These are phyloP conservation scores for Naja naja DNA, from an alignment of 2,113 vertebrate genomes.

Conservation along the genomic window DNA sequence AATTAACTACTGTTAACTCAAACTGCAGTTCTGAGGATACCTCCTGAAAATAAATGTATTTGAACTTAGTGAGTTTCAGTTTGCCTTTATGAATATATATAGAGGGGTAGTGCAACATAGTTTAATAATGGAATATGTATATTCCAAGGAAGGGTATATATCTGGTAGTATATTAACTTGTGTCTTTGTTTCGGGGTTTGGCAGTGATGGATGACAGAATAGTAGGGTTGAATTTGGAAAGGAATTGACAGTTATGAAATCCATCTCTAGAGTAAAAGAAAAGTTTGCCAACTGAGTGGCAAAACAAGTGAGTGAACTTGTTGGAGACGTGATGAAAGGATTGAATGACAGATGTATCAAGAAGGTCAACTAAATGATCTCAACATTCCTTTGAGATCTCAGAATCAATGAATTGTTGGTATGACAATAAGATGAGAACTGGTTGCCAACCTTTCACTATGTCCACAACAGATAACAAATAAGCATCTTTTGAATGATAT, in stretches of 20 bases:
- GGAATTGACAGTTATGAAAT: neutral
- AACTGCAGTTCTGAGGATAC: neutral
- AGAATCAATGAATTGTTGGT: neutral
- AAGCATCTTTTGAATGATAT: neutral
- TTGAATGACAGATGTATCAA: constrained; percentile 1
- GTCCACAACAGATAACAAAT: neutral
- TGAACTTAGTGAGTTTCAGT: neutral
- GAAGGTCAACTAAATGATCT: constrained; percentile 27
- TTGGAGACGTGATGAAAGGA: neutral
- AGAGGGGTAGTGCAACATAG: no score
- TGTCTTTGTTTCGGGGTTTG: neutral
- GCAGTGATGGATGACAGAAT: neutral
- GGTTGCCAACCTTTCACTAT: neutral
- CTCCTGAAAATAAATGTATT: neutral
- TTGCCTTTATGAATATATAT: neutral
- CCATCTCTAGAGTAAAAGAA: neutral
- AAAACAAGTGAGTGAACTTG: neutral
- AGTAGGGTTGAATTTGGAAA: neutral
- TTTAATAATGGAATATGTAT: neutral
- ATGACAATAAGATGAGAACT: neutral
- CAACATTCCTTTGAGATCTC: constrained; percentile 30
- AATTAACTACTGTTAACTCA: neutral
- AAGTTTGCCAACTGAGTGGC: neutral
- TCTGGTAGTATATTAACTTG: neutral
- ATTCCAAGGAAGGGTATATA: neutral